Evolutionary conservation across 1,140 invertebrate species (phyloP), one percentile per base, ranked within the genome.

Genomic region (Tribolium madens): DNA sequence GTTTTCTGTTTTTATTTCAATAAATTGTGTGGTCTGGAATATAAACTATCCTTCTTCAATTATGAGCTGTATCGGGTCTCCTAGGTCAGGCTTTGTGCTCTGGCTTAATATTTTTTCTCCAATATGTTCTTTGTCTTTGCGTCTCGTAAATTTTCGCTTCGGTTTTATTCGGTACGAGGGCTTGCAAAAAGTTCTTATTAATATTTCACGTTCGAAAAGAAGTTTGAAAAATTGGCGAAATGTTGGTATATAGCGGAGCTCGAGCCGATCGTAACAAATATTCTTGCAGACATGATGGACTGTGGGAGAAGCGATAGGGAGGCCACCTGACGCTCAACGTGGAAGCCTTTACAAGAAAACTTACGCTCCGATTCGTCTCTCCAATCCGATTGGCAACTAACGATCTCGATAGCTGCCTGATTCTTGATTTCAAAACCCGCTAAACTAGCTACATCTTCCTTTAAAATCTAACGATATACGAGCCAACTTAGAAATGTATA

Each of bases 191-290:
- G 4, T 72, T 52, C 42, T 72, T 72, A 72, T 72, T 72, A 72
- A 72, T 72, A 72, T 72, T 72, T 72, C 70, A 72, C 70, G 70
- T 48, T 47, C 70, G n/a, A 50, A 48, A 52, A 72, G 46, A 72
- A 72, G 70, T 72, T 72, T 72, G 70, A 72, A 72, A 72, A 72
- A 72, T 72, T 72, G 70, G 36, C 46, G 70, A 72, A 72, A 72
- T 72, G 70, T 72, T 72, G 31, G 70, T 72, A 71, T 72, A 50
- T 72, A 72, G 15, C 46, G 70, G 69, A 26, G 75, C 46, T 57
- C 50, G 36, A 76, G 53, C 75, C 64, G 75, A 76, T 76, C 75
- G 75, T 76, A 76, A 76, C 75, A 76, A 76, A 76, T 76, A 76
- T 52, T 69, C 69, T 70, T 76, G 42, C 33, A 76, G 75, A 70